These are phyloP conservation scores for Pinna nobilis DNA, from an alignment of 1,140 invertebrate species.

Conservation along the genomic window DNA sequence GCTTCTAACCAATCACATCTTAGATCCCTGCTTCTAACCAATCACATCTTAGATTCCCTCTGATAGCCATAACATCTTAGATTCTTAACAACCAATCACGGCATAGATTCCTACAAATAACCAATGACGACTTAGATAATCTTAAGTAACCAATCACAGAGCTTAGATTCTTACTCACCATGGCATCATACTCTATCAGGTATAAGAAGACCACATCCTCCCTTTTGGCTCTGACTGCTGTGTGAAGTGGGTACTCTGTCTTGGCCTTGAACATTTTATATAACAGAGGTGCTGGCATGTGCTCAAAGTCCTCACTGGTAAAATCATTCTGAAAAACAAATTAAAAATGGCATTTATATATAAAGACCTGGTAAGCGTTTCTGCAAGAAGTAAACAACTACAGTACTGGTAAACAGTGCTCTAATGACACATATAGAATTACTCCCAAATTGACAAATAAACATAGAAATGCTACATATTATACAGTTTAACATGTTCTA, in stretches of 20 bases:
- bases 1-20: too few relatives aligned
- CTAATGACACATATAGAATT: too few relatives aligned
- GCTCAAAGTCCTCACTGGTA: conserved; percentile 91
- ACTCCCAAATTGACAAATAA: too few relatives aligned
- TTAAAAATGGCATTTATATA: neutral
- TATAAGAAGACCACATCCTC: conserved; percentile 97
- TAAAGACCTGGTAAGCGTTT: neutral
- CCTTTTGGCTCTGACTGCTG: conserved; percentile 88
- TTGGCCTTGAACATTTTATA: conserved; percentile 94
- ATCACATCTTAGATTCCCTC: too few relatives aligned
- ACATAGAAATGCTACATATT: too few relatives aligned
- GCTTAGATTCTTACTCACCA: conserved; percentile 77
- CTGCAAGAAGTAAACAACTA: too few relatives aligned
- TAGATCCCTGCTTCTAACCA: too few relatives aligned
- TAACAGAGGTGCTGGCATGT: conserved; percentile 91
- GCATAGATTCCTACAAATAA: neutral
- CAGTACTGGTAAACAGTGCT: too few relatives aligned
- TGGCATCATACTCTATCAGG: conserved; percentile 90
- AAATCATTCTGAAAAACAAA: conserved; percentile 84
- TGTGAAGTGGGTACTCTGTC: conserved; percentile 90
- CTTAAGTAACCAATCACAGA: neutral
- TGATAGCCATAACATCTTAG: too few relatives aligned
- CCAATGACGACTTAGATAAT: neutral
- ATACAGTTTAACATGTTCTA: too few relatives aligned
- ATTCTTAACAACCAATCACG: neutral